Evolutionary conservation across 2,888 invertebrate species (phyloP).

Genomic region (Dasypogon diadema): DNA sequence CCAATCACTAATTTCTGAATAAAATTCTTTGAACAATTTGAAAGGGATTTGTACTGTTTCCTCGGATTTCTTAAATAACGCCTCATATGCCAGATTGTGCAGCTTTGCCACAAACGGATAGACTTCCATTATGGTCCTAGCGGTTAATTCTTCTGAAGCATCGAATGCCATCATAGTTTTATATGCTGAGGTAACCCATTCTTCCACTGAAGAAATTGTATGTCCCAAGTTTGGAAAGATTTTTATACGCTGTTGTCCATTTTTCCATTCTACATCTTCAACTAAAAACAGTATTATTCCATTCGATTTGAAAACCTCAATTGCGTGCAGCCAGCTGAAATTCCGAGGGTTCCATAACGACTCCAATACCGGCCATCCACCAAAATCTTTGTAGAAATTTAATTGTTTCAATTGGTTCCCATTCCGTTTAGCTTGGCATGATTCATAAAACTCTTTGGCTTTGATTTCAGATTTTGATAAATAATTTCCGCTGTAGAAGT

Average conservation of each 20-base stretch:
- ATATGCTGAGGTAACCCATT: neutral
- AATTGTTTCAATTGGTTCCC: slow-evolving; percentile 61
- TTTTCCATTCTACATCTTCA: neutral
- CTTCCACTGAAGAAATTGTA: neutral
- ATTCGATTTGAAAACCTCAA: slow-evolving; percentile 15
- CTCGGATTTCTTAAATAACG: slow-evolving; percentile 8
- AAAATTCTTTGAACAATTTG: slow-evolving; percentile 22
- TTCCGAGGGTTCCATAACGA: neutral
- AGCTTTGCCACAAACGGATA: slow-evolving; percentile 15
- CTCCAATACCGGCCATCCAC: slow-evolving; percentile 66
- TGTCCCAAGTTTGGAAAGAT: slow-evolving; percentile 25
- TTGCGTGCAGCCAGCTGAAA: slow-evolving; percentile 6
- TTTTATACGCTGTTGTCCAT: slow-evolving; percentile 5
- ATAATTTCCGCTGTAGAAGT: slow-evolving; percentile 59
- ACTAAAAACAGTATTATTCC: slow-evolving; percentile 8
- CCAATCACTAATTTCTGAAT: slow-evolving; percentile 1
- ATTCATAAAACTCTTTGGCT: slow-evolving; percentile 63
- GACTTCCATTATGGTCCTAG: neutral
- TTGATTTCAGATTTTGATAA: slow-evolving; percentile 63
- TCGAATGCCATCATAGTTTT: slow-evolving; percentile 14
- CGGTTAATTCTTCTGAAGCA: neutral
- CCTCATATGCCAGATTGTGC: slow-evolving; percentile 11
- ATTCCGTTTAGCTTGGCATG: slow-evolving; percentile 62
- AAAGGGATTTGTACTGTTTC: slow-evolving; percentile 19
- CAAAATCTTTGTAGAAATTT: slow-evolving; percentile 62